Evolutionary conservation across 2,888 invertebrate species (phyloP).

Genomic region (Serrognathus titanus): DNA sequence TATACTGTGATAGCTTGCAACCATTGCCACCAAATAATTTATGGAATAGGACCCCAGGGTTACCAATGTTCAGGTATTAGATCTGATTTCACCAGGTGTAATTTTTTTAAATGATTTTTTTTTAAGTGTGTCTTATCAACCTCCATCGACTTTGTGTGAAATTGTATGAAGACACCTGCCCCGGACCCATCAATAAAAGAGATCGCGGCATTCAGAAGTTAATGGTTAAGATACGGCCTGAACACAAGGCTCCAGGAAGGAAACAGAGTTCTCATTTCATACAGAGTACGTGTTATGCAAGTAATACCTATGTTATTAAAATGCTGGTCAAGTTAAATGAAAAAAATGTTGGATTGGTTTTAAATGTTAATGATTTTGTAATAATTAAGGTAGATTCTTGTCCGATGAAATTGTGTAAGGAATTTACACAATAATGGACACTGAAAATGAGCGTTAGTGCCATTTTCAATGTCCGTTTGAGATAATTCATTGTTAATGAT

Average conservation of each 20-base stretch:
- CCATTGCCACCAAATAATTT: conserved; percentile 87
- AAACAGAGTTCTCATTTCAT: conserved; percentile 49
- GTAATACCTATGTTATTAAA: too few species aligned
- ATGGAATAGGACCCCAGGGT: conserved; percentile 96
- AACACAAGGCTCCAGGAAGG: conserved; percentile 43
- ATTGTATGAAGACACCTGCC: conserved; percentile 47
- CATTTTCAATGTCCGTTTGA: too few species aligned
- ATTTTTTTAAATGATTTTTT: background rate
- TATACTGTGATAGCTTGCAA: conserved; percentile 89
- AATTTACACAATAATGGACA: too few species aligned
- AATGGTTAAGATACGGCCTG: conserved; percentile 41
- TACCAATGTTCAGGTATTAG: conserved; percentile 85
- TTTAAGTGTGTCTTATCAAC: conserved; percentile 46
- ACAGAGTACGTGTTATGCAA: conserved; percentile 43
- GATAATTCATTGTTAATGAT: too few species aligned
- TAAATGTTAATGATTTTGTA: too few species aligned
- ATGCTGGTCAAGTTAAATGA: too few species aligned
- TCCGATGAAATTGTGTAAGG: too few species aligned
- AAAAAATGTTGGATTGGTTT: too few species aligned
- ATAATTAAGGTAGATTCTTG: too few species aligned
- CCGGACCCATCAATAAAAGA: conserved; percentile 46
- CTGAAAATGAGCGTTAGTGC: too few species aligned
- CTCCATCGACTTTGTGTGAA: conserved; percentile 47
- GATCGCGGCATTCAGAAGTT: conserved; percentile 43
- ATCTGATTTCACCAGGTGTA: conserved; percentile 25